Evolutionary conservation across 2,888 invertebrate species (phyloP), one percentile per base, ranked within the genome.

Genomic region (Mythimna loreyi): DNA sequence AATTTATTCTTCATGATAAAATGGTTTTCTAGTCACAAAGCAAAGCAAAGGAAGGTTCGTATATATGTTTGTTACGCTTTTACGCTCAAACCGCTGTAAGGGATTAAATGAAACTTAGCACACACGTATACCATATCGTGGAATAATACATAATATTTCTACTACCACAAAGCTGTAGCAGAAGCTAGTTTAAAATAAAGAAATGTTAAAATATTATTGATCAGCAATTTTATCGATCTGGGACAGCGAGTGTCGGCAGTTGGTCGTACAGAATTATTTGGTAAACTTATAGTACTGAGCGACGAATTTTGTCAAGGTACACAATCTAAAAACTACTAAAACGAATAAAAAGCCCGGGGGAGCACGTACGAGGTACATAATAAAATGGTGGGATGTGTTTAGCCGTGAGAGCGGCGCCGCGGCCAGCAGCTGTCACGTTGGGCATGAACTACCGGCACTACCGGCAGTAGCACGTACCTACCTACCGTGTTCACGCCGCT

Each of bases 341-440:
- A 60, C 9, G 19, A 30, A 65, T 58, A 66, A 53, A 75, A n/a
- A 9, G 7, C 11, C n/a, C 25, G 53, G 9, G 23, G 45, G 59
- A 65, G 63, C 70, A 68, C 63, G 70, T 63, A 81, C 75, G 63
- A 66, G 55, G 43, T 59, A 75, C 72, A 56, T 66, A 75, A 72
- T 75, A 75, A 75, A 81, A 81, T 36, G 47, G 63, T 50, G 62
- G 63, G 49, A 75, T 70, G 75, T 78, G 65, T 58, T 67, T 49
- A 73, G 63, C 61, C 72, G 68, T 81, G 81, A 70, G 78, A 78
- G 69, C 65, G 57, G 47, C 49, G 52, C 58, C 28, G 63, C 57
- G 55, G 45, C 53, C 47, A 28, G 28, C 80, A 81, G 65, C 81
- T 81, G 69, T 68, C 68, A 68, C 68, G 68, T 59, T 60, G 52